Percentiles rank a stretch among this genome's conserved stretches.
Evolutionary conservation across 2,113 vertebrate species (phyloP).

Genomic region (Potamarius usumacintae): DNA sequence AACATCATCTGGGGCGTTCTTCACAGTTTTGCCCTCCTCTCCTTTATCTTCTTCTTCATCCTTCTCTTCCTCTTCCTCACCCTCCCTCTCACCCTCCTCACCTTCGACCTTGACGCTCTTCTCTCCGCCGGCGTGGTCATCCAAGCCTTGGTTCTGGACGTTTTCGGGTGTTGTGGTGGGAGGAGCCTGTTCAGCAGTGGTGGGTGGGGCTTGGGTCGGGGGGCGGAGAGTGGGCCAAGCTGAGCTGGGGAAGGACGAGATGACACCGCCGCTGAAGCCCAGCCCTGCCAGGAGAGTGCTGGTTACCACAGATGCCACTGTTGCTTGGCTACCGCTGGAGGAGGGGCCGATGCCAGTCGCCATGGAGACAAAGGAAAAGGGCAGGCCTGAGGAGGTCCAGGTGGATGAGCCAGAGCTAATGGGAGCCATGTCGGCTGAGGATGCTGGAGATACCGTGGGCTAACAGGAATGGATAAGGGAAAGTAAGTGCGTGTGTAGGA

Average conservation of each 20-base stretch:
- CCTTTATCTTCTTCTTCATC: constrained; percentile 71
- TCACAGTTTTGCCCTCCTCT: constrained; percentile 72
- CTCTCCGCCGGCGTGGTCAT: constrained; percentile 68
- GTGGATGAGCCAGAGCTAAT: constrained; percentile 97
- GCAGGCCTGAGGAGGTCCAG: constrained; percentile 94
- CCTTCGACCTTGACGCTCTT: constrained; percentile 73
- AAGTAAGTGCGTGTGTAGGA: not conserved
- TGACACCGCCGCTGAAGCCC: constrained; percentile 87
- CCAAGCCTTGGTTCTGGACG: constrained; percentile 50
- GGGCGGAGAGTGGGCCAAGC: constrained; percentile 79
- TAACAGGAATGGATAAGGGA: constrained; percentile 55
- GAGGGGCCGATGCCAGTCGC: constrained; percentile 94
- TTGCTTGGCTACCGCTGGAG: constrained; percentile 92
- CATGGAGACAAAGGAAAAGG: constrained; percentile 97
- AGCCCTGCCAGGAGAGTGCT: constrained; percentile 91
- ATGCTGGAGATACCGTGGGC: constrained; percentile 92
- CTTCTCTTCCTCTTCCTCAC: constrained; percentile 77
- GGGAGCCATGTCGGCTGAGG: constrained; percentile 96
- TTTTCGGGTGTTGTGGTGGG: constrained; percentile 65
- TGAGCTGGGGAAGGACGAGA: constrained; percentile 92
- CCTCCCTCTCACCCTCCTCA: constrained; percentile 75
- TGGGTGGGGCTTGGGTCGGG: constrained; percentile 57
- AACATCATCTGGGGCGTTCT: constrained; percentile 57
- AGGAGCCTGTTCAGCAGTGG: constrained; percentile 63
- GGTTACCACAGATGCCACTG: constrained; percentile 91